Evolutionary conservation across 2,113 vertebrate species (phyloP).

Genomic region (Mugil cephalus): DNA sequence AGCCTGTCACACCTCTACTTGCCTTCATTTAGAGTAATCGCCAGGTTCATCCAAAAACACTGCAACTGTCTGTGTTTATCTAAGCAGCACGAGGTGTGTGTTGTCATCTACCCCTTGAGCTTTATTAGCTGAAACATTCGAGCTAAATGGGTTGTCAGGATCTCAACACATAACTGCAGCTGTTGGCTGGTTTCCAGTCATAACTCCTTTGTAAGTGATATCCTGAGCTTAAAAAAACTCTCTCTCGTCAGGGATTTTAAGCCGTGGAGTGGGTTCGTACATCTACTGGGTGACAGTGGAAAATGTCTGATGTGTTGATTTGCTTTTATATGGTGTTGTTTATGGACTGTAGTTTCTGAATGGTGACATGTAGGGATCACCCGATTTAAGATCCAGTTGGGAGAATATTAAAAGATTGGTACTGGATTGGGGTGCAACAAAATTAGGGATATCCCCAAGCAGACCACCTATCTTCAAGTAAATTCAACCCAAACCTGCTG

Average conservation of each 20-base stretch:
- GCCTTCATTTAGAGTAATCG: constrained; percentile 6
- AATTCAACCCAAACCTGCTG: too few relatives aligned
- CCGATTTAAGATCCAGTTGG: too few relatives aligned
- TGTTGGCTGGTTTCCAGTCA: constrained; percentile 66
- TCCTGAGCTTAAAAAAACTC: constrained; percentile 33
- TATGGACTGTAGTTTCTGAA: background rate
- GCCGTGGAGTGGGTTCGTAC: constrained; percentile 1
- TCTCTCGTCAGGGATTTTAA: background rate
- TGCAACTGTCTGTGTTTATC: background rate
- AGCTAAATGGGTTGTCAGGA: constrained; percentile 60
- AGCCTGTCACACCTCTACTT: constrained; percentile 23
- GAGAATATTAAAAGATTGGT: too few relatives aligned
- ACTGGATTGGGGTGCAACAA: too few relatives aligned
- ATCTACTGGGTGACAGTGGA: constrained; percentile 12
- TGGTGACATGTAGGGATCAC: too few relatives aligned
- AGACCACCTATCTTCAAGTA: too few relatives aligned
- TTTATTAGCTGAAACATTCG: constrained; percentile 53
- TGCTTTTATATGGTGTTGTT: constrained; percentile 3
- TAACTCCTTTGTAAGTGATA: constrained; percentile 57
- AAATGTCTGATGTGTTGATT: constrained; percentile 4
- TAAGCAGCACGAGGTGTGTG: background rate
- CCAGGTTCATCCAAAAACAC: background rate
- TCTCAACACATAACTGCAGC: constrained; percentile 50
- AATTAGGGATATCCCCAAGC: too few relatives aligned
- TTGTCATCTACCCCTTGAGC: constrained; percentile 44